Evolutionary conservation across 2,797 vertebrate species (phyloP), one percentile per base, ranked within the genome.

Genomic region (Ctenochaetus hawaiiensis): DNA sequence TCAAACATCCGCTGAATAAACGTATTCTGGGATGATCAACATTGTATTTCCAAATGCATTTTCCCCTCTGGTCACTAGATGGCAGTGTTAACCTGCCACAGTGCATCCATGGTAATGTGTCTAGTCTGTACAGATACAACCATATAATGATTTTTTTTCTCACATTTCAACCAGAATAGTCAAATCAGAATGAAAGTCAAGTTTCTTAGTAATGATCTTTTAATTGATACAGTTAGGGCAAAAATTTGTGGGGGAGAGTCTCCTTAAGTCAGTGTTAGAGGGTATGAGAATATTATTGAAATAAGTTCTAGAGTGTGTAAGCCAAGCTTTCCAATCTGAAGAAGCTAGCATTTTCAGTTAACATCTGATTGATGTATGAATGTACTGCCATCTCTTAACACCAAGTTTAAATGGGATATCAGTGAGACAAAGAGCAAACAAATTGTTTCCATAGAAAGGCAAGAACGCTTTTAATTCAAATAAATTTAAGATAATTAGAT

Each of bases 11-110:
- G 2, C 22, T 47, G 37, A 39, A 45, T 54, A 1, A n/a, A 4
- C 53, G 16, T 47, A 0, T 18, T 22, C 1, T 75, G 26, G 9
- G n/a, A 43, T 62, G 11, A 14, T 14, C 16, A 4, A 22, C 13
- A 45, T 2, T 0, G 5, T 20, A 2, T 18, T 13, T 60, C 10
- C 4, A 60, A 1, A 6, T 78, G 74, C 1, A 54, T 14, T 80
- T 79, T 9, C 43, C 9, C n/a, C 1, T 48, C 0, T 0, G 8
- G 37, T 5, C 92, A 91, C 89, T 83, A 92, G 93, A 81, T 93
- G 91, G 87, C 92, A 92, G 81, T 88, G 65, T 87, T 79, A 44
- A 81, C 59, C 88, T 76, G 41, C 48, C 10, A 0, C 10, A 23
- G 18, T 7, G 7, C 45, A 49, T 6, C 14, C 5, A 8, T 3